Evolutionary conservation across 53 echinoderm and acorn worm genomes (phyloP), one percentile per base, ranked within the genome.

Genomic region (Patiria pectinifera): DNA sequence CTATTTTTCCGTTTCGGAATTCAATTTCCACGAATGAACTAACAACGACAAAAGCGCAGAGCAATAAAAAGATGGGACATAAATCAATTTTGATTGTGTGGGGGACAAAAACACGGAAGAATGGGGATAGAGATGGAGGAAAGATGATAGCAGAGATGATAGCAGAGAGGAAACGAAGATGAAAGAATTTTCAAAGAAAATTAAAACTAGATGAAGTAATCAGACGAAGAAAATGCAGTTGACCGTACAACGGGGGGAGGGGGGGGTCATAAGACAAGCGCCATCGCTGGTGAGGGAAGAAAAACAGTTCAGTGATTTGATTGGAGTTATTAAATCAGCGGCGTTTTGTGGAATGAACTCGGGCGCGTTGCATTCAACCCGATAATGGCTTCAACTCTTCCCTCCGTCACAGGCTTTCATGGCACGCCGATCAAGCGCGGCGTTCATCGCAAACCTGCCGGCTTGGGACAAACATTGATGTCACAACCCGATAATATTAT

Each of bases 401-500:
- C 76, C 53, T 44, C 84, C 43, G 53, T 48, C 88, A 21, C 24
- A 77, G 76, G 77, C 88, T 81, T 90, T 90, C 80, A 81, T 48
- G 66, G n/a, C 81, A 14, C 45, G 69, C 90, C 90, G 90, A 62
- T 81, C 90, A 90, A 90, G 90, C 63, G 81, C 90, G 77, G 48
- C 86, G 24, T 80, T 69, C 62, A 53, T 69, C 90, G 66, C 45
- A 25, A 86, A 35, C 45, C 80, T 46, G 89, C 80, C 47, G 23
- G 43, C 90, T 80, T 44, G 66, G 84, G 84, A 90, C 80, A 79
- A 90, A 90, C 90, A 90, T 90, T 90, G 90, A 90, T 90, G 90
- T 90, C 90, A 80, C 19, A 80, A 80, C 48, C 62, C 43, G 90
- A 90, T 90, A 90, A 90, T 90, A 90, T 90, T 90, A 90, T 90